These are phyloP conservation scores for Pseudopipra pipra DNA, from an alignment of 2,113 vertebrate species.

Conservation along the genomic window DNA sequence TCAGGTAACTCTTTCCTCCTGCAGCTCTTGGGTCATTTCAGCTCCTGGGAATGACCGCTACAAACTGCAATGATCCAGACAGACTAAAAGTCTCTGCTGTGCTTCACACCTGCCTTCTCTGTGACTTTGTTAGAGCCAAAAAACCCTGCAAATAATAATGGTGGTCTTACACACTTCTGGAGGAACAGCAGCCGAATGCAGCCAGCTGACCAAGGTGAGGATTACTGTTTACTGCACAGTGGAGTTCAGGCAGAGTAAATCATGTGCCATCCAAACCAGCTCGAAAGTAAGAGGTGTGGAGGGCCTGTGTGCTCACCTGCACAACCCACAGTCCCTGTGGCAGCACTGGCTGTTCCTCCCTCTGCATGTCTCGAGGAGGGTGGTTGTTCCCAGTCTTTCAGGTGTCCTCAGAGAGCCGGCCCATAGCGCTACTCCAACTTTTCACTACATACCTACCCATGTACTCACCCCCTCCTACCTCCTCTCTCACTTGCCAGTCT, in stretches of 20 bases:
- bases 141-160: fast-evolving
- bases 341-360: no score
- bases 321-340: background rate
- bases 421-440: background rate
- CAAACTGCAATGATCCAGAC: background rate
- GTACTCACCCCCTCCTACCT: constrained; percentile 36
- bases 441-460: constrained; percentile 1
- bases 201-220: background rate
- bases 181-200: background rate
- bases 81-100: background rate
- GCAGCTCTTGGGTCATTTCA: background rate
- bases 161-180: fast-evolving
- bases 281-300: background rate
- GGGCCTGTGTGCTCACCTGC: background rate
- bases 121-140: background rate
- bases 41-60: background rate
- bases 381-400: background rate
- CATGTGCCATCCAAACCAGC: fast-evolving
- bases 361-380: background rate
- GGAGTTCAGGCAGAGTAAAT: background rate
- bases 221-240: fast-evolving
- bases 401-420: background rate
- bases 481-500: constrained; percentile 50
- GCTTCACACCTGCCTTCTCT: background rate
- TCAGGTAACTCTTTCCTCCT: background rate